A percentile compares a stretch with the other conserved stretches of the same genome.
phyloP scores from a whole-genome alignment of 1,140 invertebrate genomes.

The Amyelois transitella region DNA sequence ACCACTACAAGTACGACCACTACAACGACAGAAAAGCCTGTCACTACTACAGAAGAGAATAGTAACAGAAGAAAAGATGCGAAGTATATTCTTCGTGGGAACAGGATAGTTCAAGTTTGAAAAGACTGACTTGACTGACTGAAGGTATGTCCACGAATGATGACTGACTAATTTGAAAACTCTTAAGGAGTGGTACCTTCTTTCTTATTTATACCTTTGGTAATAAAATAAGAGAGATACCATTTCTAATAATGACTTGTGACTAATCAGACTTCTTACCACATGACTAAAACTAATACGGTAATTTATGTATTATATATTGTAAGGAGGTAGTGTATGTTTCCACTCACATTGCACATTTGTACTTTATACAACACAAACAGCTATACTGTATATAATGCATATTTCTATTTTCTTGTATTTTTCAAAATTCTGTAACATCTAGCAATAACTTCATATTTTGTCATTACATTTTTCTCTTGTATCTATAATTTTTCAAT shows the following conservation, averaged over 20 bases:
- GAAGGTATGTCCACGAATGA: conserved; percentile 46
- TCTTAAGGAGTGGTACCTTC: conserved; percentile 1
- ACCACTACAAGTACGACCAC: conserved; percentile 19
- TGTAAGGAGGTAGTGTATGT: no score
- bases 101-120: conserved; percentile 68
- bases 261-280: neutral
- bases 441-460: no score
- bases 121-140: conserved; percentile 56
- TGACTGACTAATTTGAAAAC: conserved; percentile 25
- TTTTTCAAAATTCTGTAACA: no score
- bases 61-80: conserved; percentile 55
- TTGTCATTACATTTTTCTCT: no score
- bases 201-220: conserved; percentile 4
- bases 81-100: conserved; percentile 60
- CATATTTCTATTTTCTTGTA: neutral
- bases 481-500: no score
- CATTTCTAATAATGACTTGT: neutral
- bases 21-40: conserved; percentile 12
- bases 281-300: neutral
- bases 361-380: neutral
- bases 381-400: neutral
- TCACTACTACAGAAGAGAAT: conserved; percentile 24
- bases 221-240: neutral
- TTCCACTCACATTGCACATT: neutral
- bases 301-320: neutral